These are phyloP conservation scores for Clarias pachynema DNA, from an alignment of 2,797 vertebrate species.

Conservation along the genomic window DNA sequence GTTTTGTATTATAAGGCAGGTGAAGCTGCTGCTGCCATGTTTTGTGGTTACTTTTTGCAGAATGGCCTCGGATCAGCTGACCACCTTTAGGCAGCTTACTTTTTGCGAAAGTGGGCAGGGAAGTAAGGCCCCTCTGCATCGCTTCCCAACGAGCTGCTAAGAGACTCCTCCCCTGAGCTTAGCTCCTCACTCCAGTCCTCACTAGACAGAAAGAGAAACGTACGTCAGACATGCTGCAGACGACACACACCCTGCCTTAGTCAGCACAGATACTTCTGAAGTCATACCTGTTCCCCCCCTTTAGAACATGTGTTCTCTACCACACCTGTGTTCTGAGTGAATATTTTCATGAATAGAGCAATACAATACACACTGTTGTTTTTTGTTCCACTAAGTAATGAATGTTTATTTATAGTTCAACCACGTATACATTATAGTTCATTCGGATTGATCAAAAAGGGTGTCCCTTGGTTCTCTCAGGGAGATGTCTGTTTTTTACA, in stretches of 20 bases:
- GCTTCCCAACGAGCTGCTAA: constrained; percentile 86
- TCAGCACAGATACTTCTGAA: background rate
- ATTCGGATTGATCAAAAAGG: background rate
- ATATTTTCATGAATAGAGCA: background rate
- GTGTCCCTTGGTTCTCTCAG: background rate
- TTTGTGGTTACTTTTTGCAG: constrained; percentile 22
- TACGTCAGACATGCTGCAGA: background rate
- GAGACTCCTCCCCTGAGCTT: constrained; percentile 91
- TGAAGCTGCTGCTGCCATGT: background rate
- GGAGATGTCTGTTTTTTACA: background rate
- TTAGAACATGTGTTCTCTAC: background rate
- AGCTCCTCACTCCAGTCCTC: constrained; percentile 93
- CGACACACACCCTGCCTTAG: background rate
- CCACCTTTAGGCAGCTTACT: constrained; percentile 68
- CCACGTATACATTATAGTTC: background rate
- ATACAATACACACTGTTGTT: background rate
- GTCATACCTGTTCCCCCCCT: background rate
- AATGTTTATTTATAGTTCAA: background rate
- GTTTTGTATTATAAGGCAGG: background rate
- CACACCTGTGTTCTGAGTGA: background rate
- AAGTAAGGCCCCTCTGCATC: constrained; percentile 85
- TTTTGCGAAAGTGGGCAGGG: constrained; percentile 78
- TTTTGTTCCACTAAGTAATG: background rate
- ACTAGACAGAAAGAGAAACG: constrained; percentile 65
- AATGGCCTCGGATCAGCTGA: constrained; percentile 25